Percentiles rank a stretch among this genome's conserved stretches.
Evolutionary conservation across 53 echinoderm and acorn worm genomes (phyloP).

Genomic region (Actinopyga echinites): DNA sequence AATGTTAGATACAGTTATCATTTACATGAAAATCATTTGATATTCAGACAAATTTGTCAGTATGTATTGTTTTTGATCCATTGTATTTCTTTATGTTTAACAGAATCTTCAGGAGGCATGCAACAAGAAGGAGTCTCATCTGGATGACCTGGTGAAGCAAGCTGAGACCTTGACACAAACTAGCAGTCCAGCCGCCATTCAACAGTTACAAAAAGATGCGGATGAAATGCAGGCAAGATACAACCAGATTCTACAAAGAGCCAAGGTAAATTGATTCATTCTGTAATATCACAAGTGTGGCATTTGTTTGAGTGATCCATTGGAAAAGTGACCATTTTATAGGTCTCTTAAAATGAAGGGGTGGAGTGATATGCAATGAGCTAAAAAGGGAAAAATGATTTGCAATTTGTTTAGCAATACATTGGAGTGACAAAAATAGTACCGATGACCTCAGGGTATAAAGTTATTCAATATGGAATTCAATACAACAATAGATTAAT

Average conservation of each 20-base stretch:
- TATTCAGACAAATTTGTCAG: too few relatives aligned
- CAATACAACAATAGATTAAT: too few relatives aligned
- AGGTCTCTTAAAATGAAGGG: too few relatives aligned
- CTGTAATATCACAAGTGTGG: not conserved
- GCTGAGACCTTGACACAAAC: not conserved
- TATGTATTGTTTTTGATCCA: too few relatives aligned
- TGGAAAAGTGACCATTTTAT: not conserved
- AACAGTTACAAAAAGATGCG: not conserved
- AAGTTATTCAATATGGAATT: too few relatives aligned
- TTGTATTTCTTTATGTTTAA: not conserved
- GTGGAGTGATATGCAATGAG: too few relatives aligned
- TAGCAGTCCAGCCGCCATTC: not conserved
- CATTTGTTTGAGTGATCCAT: not conserved
- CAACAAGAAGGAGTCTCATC: not conserved
- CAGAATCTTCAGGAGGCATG: conserved; percentile 14
- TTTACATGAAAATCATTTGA: too few relatives aligned
- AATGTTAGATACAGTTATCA: too few relatives aligned
- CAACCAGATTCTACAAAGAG: not conserved
- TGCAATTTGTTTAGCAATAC: too few relatives aligned
- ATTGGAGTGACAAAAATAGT: too few relatives aligned
- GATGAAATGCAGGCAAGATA: not conserved
- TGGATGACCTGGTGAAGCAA: not conserved
- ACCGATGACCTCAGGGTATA: too few relatives aligned
- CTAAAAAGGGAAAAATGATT: too few relatives aligned
- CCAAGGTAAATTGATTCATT: not conserved